Conservation (phyloP, 2,797 vertebrate species). For the Tympanoctomys barrerae region DNA sequence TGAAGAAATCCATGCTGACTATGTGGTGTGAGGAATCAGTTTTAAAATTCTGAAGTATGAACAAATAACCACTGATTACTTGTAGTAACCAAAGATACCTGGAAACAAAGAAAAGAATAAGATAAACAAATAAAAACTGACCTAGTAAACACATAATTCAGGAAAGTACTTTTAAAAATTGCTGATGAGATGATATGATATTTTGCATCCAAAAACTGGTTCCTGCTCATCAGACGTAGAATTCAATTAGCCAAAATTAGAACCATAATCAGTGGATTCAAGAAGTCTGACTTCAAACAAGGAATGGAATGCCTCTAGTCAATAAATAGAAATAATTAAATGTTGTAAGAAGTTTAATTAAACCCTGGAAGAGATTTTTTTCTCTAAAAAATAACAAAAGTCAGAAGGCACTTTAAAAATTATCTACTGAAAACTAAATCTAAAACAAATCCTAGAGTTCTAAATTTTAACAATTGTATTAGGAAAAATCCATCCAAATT, state of each 20-base stretch:
- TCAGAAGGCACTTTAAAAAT: not conserved
- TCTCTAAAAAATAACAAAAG: not conserved
- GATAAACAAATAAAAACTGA: not conserved
- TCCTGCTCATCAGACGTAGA: not conserved
- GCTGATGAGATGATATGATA: not conserved
- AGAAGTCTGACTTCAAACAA: not conserved
- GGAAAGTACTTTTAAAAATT: not conserved
- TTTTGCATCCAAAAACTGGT: not conserved
- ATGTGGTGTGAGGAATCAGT: too few relatives aligned
- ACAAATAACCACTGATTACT: not conserved
- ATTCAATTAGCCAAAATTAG: not conserved
- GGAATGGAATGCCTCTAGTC: not conserved
- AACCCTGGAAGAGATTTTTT: not conserved
- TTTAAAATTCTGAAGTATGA: constrained; percentile 23
- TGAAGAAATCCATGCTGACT: not conserved
- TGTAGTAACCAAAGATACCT: not conserved
- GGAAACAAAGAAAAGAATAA: not conserved
- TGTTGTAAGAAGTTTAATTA: not conserved
- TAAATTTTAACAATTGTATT: not conserved
- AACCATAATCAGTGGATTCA: not conserved
- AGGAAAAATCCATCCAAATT: not conserved
- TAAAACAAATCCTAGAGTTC: not conserved
- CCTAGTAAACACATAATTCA: not conserved
- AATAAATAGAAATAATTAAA: constrained; percentile 25
- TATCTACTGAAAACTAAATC: not conserved